A percentile compares a stretch with the other conserved stretches of the same genome.
Conservation (phyloP, 2,888 invertebrate species). For the Hedychridium roseum region DNA sequence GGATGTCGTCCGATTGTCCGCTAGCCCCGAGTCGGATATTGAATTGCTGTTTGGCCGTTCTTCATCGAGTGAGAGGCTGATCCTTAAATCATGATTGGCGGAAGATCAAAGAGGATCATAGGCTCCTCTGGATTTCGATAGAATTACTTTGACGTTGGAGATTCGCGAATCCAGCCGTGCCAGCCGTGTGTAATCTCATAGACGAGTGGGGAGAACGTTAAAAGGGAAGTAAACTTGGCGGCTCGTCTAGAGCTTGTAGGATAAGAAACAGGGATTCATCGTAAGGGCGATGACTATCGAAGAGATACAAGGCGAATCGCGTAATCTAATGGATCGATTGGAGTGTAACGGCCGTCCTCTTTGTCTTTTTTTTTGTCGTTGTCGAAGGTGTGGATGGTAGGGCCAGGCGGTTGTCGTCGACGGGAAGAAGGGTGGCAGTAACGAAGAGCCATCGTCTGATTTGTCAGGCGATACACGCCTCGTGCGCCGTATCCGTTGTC, state of each 20-base stretch:
- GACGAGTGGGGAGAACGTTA: slow-evolving; percentile 5
- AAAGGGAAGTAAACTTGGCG: slow-evolving; percentile 20
- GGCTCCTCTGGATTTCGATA: too few relatives aligned
- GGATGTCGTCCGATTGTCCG: too few relatives aligned
- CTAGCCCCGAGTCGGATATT: too few relatives aligned
- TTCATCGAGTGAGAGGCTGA: too few relatives aligned
- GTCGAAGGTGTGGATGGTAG: too few relatives aligned
- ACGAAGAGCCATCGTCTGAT: slow-evolving; percentile 20
- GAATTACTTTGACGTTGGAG: too few relatives aligned
- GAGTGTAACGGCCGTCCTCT: slow-evolving; percentile 6
- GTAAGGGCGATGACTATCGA: slow-evolving; percentile 3
- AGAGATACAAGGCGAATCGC: slow-evolving; percentile 29
- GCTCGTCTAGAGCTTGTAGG: background rate
- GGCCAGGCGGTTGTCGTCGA: background rate
- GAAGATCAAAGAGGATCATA: too few relatives aligned
- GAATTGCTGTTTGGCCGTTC: too few relatives aligned
- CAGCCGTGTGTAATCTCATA: slow-evolving; percentile 10
- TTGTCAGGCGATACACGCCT: slow-evolving; percentile 16
- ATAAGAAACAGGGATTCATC: background rate
- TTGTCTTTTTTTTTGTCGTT: too few relatives aligned
- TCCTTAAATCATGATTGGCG: too few relatives aligned
- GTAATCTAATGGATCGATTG: slow-evolving; percentile 27
- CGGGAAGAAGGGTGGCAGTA: slow-evolving; percentile 2
- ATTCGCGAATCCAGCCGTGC: slow-evolving; percentile 3
- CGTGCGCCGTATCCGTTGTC: background rate